These are phyloP conservation scores for Ecdyonurus torrentis DNA, from an alignment of 2,888 invertebrate species.

Conservation along the genomic window DNA sequence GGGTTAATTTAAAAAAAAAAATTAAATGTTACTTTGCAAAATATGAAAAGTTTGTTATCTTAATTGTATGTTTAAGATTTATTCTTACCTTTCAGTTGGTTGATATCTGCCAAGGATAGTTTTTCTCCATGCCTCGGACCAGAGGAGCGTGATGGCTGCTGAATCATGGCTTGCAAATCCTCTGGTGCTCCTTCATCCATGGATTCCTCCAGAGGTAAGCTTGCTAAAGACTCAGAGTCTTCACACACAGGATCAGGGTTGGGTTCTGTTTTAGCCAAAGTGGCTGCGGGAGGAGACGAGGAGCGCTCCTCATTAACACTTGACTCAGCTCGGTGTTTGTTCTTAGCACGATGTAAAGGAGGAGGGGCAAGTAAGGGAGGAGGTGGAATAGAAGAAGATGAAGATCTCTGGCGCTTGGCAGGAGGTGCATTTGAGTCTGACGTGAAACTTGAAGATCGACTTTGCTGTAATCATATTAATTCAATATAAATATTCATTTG, in stretches of 20 bases:
- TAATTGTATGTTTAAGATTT: neutral
- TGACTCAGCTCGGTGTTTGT: neutral
- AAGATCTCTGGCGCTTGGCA: slow-evolving; percentile 12
- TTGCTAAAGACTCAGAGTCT: slow-evolving; percentile 1
- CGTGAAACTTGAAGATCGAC: neutral
- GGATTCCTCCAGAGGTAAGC: slow-evolving; percentile 5
- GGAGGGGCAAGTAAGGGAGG: slow-evolving; percentile 10
- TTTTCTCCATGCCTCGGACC: neutral
- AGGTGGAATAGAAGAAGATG: slow-evolving; percentile 11
- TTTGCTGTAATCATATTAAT: too few relatives aligned
- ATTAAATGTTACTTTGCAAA: too few relatives aligned
- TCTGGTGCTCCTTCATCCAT: slow-evolving; percentile 10
- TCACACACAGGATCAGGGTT: neutral
- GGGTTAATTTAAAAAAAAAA: too few relatives aligned
- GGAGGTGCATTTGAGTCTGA: slow-evolving; percentile 9
- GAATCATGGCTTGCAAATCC: slow-evolving; percentile 9
- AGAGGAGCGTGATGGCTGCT: slow-evolving; percentile 6
- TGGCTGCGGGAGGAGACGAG: slow-evolving; percentile 6
- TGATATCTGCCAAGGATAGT: slow-evolving; percentile 9
- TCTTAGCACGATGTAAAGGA: neutral
- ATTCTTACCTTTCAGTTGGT: slow-evolving; percentile 13
- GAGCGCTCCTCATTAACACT: neutral
- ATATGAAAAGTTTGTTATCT: too few relatives aligned
- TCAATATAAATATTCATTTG: too few relatives aligned
- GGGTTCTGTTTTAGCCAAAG: neutral